A percentile compares a stretch with the other conserved stretches of the same genome.
These are phyloP conservation scores for Syndactyla subalaris DNA, from an alignment of 2,797 vertebrate species.

Conservation along the genomic window DNA sequence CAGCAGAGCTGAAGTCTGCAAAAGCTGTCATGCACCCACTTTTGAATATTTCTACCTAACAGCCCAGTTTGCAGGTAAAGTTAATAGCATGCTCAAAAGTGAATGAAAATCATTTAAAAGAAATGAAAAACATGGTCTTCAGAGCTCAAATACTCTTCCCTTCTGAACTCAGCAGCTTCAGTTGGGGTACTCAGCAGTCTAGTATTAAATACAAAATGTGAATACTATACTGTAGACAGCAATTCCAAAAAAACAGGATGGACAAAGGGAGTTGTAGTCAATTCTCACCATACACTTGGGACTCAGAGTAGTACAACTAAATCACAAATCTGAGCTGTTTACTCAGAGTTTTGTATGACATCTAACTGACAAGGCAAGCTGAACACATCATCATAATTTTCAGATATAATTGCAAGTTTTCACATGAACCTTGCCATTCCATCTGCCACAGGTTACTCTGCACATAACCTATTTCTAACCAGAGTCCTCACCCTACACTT, in stretches of 20 bases:
- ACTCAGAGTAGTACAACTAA: neutral
- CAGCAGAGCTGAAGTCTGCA: neutral
- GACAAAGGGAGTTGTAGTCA: neutral
- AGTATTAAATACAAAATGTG: neutral
- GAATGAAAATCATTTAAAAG: neutral
- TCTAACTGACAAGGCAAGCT: neutral
- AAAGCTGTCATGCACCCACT: neutral
- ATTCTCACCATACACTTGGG: neutral
- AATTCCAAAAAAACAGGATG: neutral
- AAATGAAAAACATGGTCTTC: neutral
- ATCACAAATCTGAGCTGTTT: neutral
- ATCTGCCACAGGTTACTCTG: neutral
- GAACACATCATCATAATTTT: neutral
- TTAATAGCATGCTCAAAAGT: neutral
- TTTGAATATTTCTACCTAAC: neutral
- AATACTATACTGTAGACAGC: neutral
- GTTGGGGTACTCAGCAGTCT: neutral
- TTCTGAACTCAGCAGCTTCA: neutral
- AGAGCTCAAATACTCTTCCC: neutral
- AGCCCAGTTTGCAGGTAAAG: neutral
- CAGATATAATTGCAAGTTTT: neutral
- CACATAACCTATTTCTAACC: neutral
- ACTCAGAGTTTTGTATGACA: neutral
- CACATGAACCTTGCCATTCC: neutral
- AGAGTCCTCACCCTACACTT: neutral